These are phyloP conservation scores for Seriola dumerili DNA, from an alignment of 2,113 vertebrate genomes.

Conservation along the genomic window DNA sequence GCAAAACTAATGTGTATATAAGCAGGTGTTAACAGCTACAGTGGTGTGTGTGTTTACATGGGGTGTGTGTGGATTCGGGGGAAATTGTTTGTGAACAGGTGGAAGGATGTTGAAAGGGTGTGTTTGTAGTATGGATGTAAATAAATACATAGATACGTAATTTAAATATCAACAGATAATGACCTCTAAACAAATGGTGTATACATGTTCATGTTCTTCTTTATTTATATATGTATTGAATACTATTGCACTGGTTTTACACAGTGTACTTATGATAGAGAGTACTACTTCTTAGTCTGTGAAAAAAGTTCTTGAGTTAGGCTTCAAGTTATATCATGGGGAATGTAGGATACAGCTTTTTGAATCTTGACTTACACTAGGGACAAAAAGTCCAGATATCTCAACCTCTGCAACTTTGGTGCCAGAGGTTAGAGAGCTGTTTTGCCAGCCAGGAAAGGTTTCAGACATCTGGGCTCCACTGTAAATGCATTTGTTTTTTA, in stretches of 20 bases:
- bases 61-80: slow-evolving; percentile 31
- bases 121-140: slow-evolving; percentile 22
- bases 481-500: neutral
- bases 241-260: neutral
- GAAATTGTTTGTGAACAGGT: slow-evolving; percentile 43
- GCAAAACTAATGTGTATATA: slow-evolving; percentile 82
- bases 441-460: too few species aligned
- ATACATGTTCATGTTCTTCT: neutral
- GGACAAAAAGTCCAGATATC: neutral
- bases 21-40: slow-evolving; percentile 81
- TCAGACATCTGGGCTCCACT: too few species aligned
- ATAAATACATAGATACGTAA: slow-evolving; percentile 23
- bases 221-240: neutral
- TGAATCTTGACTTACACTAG: neutral
- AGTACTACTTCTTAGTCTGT: neutral
- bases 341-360: neutral
- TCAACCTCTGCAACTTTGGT: neutral
- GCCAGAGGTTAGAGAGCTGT: neutral
- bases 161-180: slow-evolving; percentile 10
- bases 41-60: slow-evolving; percentile 54
- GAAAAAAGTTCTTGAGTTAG: neutral
- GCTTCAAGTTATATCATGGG: too few species aligned
- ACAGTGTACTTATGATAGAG: neutral
- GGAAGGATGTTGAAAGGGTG: slow-evolving; percentile 32
- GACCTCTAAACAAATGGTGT: neutral